Conservation (phyloP, 2,113 vertebrate species). For the Electrona antarctica region DNA sequence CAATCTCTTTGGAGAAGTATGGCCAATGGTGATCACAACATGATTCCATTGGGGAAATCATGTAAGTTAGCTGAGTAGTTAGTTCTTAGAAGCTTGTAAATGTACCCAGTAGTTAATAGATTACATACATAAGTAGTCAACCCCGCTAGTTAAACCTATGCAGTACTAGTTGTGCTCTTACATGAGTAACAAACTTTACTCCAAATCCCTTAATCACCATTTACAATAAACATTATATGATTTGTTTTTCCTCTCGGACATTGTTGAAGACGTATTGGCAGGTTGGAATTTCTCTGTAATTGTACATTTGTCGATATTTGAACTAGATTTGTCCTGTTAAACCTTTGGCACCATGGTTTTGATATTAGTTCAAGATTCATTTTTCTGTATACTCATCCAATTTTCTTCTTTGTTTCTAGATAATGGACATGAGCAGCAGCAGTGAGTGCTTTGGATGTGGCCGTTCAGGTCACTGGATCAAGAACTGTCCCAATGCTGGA, state of each 20-base stretch:
- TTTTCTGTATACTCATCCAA: neutral
- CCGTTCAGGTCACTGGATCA: slow-evolving; percentile 94
- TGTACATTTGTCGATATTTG: neutral
- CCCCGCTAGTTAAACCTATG: slow-evolving; percentile 1
- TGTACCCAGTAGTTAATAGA: slow-evolving; percentile 27
- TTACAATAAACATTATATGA: no score
- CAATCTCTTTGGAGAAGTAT: slow-evolving; percentile 62
- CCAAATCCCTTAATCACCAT: no score
- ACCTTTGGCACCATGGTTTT: neutral
- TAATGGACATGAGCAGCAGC: slow-evolving; percentile 89
- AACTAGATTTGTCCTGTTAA: neutral
- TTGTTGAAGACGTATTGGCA: neutral
- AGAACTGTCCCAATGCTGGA: slow-evolving; percentile 90
- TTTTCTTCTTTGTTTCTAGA: slow-evolving; percentile 41
- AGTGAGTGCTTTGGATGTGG: slow-evolving; percentile 98
- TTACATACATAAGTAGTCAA: slow-evolving; percentile 28
- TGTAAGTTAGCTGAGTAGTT: slow-evolving; percentile 67
- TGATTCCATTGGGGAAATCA: slow-evolving; percentile 56
- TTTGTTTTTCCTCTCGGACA: neutral
- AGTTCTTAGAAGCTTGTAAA: neutral
- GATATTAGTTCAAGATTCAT: neutral
- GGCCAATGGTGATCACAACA: slow-evolving; percentile 62
- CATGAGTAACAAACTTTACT: no score
- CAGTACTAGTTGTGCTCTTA: slow-evolving; percentile 1
- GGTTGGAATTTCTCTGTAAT: neutral